These are phyloP conservation scores for Pandion haliaetus DNA, from an alignment of 2,113 vertebrate species.

Conservation along the genomic window DNA sequence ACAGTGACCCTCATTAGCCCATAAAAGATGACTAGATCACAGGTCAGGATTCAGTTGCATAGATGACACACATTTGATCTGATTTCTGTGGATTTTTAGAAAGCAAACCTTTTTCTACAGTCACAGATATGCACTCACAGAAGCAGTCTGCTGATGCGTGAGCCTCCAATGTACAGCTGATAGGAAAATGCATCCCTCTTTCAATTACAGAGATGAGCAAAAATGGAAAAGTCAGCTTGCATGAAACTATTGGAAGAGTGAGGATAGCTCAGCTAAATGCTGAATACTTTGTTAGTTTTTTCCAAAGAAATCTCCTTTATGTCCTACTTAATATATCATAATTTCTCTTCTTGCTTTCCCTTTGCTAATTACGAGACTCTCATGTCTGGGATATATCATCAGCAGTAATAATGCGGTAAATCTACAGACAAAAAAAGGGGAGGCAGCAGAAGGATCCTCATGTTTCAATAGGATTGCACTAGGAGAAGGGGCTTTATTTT, in stretches of 20 bases:
- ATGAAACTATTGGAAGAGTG: not conserved
- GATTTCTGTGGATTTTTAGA: not conserved
- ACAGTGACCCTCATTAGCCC: not conserved
- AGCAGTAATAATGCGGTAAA: not conserved
- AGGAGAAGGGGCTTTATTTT: not conserved
- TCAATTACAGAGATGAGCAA: not conserved
- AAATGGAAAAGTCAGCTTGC: not conserved
- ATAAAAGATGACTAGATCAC: not conserved
- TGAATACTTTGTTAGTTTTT: not conserved
- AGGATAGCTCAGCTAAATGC: not conserved
- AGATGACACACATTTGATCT: not conserved
- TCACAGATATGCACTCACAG: not conserved
- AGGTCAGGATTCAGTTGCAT: not conserved
- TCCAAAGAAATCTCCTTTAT: not conserved
- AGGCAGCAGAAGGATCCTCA: not conserved
- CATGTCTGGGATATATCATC: rapidly evolving
- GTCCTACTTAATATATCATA: not conserved
- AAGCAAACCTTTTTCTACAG: not conserved
- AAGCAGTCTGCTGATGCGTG: not conserved
- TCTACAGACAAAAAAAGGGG: not conserved
- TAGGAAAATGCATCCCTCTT: not conserved
- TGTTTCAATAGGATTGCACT: not conserved
- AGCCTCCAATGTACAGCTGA: not conserved
- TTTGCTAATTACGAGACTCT: not conserved
- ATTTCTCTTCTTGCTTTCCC: not conserved